Conservation (phyloP, 2,797 vertebrate species). For the Lithobates pipiens region DNA sequence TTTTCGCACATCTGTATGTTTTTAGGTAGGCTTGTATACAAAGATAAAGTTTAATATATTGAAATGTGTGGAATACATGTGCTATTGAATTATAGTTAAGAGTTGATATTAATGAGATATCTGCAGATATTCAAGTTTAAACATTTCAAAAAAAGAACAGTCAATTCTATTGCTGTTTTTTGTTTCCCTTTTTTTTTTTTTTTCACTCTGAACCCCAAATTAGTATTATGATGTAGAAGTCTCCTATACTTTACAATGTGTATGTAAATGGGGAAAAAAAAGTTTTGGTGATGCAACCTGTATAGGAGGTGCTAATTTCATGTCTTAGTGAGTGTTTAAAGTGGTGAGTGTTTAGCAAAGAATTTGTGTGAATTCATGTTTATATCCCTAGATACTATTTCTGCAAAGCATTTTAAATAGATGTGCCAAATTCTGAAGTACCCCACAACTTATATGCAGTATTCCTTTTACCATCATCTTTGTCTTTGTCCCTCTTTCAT, state of each 20-base stretch:
- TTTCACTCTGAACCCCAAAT: neutral
- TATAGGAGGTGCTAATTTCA: conserved; percentile 17
- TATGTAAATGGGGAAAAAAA: neutral
- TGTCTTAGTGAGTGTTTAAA: conserved; percentile 38
- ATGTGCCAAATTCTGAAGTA: conserved; percentile 50
- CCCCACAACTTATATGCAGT: neutral
- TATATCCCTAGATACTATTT: conserved; percentile 10
- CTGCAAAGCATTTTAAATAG: neutral
- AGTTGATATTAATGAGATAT: conserved; percentile 2
- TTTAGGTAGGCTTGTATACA: conserved; percentile 42
- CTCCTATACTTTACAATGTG: neutral
- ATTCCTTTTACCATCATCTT: neutral
- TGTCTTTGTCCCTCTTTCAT: neutral
- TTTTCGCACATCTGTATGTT: conserved; percentile 75
- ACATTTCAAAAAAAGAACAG: neutral
- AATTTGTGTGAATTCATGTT: conserved; percentile 22
- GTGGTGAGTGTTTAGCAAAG: conserved; percentile 23
- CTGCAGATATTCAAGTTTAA: neutral
- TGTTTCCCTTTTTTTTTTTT: neutral
- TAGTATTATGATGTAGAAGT: neutral
- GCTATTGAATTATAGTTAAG: conserved; percentile 14
- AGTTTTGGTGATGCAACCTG: neutral
- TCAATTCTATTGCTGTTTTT: neutral
- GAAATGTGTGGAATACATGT: conserved; percentile 68
- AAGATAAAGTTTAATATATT: conserved; percentile 16